phyloP scores from a whole-genome alignment of 2,113 vertebrate genomes.

The Hassar affinis region DNA sequence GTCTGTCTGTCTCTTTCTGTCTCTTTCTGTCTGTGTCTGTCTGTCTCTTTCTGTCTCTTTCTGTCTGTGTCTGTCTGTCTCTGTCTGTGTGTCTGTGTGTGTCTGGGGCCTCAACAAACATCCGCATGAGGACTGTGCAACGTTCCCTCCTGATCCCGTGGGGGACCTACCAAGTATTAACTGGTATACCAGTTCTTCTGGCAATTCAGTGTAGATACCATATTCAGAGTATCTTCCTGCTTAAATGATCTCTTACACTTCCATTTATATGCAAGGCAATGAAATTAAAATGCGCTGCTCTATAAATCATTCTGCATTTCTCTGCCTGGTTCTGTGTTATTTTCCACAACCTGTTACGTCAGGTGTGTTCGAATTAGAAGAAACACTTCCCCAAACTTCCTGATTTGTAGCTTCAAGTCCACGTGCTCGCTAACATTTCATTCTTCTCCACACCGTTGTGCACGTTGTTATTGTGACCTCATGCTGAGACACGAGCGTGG shows the following conservation, averaged over 20 bases:
- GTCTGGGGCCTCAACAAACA: too few relatives aligned
- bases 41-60: not conserved
- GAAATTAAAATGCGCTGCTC: not conserved
- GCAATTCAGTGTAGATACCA: too few relatives aligned
- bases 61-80: not conserved
- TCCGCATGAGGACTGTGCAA: too few relatives aligned
- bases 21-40: too few relatives aligned
- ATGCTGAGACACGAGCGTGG: not conserved
- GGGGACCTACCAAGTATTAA: too few relatives aligned
- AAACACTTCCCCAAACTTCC: not conserved
- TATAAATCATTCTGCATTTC: not conserved
- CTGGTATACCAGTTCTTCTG: too few relatives aligned
- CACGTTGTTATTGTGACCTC: constrained; percentile 7
- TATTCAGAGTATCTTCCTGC: not conserved
- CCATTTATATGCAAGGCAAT: not conserved
- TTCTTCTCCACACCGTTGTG: not conserved
- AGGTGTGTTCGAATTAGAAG: not conserved
- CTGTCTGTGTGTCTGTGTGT: not conserved
- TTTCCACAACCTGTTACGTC: not conserved
- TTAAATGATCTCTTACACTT: not conserved
- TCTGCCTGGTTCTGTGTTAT: not conserved
- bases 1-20: not conserved
- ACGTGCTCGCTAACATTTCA: not conserved
- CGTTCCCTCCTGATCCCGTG: too few relatives aligned
- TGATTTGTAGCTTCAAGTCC: not conserved